Evolutionary conservation across 2,113 vertebrate genomes (phyloP).

Genomic region (Lepisosteus osseus): DNA sequence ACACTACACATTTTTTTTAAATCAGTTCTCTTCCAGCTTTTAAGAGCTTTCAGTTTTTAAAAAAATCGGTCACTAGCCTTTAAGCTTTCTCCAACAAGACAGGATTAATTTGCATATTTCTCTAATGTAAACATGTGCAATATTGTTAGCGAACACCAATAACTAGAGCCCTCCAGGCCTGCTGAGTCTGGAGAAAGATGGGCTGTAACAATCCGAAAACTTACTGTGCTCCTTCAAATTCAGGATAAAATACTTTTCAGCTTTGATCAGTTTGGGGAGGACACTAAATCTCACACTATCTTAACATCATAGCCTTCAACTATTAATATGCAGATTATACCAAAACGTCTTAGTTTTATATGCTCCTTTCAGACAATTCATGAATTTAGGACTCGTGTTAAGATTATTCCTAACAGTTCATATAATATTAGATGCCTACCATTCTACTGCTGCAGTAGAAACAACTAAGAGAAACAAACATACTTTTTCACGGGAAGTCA

Average conservation of each 20-base stretch:
- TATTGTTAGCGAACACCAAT: constrained; percentile 49
- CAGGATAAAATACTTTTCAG: not conserved
- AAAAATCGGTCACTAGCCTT: too few species aligned
- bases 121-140: constrained; percentile 60
- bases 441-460: not conserved
- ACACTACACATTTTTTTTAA: not conserved
- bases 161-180: constrained; percentile 31
- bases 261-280: not conserved
- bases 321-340: not conserved
- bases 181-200: constrained; percentile 43
- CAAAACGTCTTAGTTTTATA: not conserved
- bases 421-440: too few species aligned
- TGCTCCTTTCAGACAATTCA: too few species aligned
- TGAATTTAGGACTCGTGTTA: too few species aligned
- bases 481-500: not conserved
- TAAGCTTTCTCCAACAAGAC: too few species aligned
- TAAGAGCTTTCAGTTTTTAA: not conserved
- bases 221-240: constrained; percentile 28
- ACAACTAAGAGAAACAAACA: not conserved
- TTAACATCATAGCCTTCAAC: not conserved
- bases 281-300: not conserved
- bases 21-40: not conserved
- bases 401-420: too few species aligned
- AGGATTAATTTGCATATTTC: constrained; percentile 66
- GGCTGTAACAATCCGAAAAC: constrained; percentile 51